Conservation (phyloP, 2,113 vertebrate species). For the Cynocephalus volans region DNA sequence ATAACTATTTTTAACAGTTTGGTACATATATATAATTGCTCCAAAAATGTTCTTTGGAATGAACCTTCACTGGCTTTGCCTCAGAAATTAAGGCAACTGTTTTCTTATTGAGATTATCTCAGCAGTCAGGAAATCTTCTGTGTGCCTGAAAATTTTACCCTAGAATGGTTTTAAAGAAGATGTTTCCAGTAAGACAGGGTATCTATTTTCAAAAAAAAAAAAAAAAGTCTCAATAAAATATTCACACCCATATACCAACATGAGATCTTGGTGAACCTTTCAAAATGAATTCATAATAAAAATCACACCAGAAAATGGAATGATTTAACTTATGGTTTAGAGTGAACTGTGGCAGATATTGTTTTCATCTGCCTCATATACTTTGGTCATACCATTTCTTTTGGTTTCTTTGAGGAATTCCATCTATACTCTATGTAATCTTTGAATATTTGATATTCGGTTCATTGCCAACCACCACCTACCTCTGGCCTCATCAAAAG, state of each 20-base stretch:
- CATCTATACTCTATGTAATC: not conserved
- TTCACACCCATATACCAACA: no score
- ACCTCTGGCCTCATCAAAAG: not conserved
- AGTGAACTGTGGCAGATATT: not conserved
- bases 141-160: not conserved
- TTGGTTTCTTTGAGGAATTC: not conserved
- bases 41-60: not conserved
- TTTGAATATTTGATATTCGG: not conserved
- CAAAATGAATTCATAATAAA: not conserved
- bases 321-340: not conserved
- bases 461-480: not conserved
- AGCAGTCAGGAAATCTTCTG: not conserved
- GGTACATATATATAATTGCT: not conserved
- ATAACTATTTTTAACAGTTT: not conserved
- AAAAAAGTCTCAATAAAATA: not conserved
- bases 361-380: not conserved
- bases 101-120: not conserved
- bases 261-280: not conserved
- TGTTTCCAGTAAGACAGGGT: not conserved
- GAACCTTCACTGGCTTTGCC: not conserved
- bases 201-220: not conserved
- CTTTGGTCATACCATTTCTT: not conserved
- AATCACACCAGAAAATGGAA: not conserved
- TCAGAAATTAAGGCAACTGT: not conserved
- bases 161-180: not conserved